Percentiles rank a stretch among this genome's conserved stretches.
Evolutionary conservation across 2,113 vertebrate genomes (phyloP).

Genomic region (Cryptomyrus ogoouensis): DNA sequence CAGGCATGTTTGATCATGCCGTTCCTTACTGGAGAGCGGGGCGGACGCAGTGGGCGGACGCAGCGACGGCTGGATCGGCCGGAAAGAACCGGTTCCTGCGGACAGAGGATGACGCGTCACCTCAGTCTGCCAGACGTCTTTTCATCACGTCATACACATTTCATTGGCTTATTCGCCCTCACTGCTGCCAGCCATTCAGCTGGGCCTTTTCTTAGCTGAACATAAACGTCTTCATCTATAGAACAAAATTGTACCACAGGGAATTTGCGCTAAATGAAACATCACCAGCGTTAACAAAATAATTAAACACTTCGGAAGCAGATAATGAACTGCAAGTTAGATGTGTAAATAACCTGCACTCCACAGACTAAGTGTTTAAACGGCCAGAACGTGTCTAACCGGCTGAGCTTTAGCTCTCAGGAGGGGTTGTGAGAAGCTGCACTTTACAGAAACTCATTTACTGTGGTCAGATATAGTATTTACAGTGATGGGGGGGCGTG

Average conservation of each 20-base stretch:
- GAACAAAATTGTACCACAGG: neutral
- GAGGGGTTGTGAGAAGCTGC: neutral
- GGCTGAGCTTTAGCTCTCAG: neutral
- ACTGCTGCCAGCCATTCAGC: neutral
- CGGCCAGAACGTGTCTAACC: neutral
- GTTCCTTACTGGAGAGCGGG: constrained; percentile 75
- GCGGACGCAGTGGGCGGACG: constrained; percentile 70
- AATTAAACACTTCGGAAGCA: neutral
- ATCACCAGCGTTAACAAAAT: neutral
- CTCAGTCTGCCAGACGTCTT: neutral
- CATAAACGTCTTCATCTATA: neutral
- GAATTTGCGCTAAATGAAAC: neutral
- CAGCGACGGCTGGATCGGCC: constrained; percentile 83
- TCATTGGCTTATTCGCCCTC: neutral
- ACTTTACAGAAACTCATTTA: neutral
- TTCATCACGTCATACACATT: neutral
- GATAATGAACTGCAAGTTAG: neutral
- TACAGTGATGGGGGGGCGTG: neutral
- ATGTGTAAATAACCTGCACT: neutral
- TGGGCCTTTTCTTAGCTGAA: neutral
- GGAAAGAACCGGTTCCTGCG: constrained; percentile 84
- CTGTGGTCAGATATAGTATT: neutral
- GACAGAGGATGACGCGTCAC: neutral
- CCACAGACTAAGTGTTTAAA: neutral
- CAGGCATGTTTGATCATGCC: neutral